Evolutionary conservation across 2,888 invertebrate genomes (phyloP), one percentile per base, ranked within the genome.

Genomic region (Spatulosminthurus flaviceps): DNA sequence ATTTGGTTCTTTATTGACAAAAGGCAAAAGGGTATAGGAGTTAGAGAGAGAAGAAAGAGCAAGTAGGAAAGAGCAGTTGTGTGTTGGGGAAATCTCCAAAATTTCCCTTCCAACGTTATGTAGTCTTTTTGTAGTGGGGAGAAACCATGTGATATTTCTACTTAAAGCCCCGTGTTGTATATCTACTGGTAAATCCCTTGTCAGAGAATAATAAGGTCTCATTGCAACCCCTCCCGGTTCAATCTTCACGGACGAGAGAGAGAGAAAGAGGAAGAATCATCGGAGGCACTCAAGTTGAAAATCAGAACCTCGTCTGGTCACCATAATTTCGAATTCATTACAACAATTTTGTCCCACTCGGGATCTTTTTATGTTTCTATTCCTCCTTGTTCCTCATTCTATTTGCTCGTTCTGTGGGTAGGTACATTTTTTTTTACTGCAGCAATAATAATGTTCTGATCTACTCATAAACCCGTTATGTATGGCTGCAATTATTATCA

Each of bases 291-390:
- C 81, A 81, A 72, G 82, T 82, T 79, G 82, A 83, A 83, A 83
- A 83, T 83, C 82, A 83, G 70, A 82, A 80, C 80, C 80, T 83
- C 81, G 81, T 79, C 76, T 81, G 82, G 83, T 80, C 82, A 82
- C 82, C 79, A 82, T 83, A 83, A 83, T 83, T 83, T 81, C 82
- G 77, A 82, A 83, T 81, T 82, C 82, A 83, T 83, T 82, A 80
- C 79, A 79, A 76, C 77, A 69, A 73, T 80, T 81, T 81, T 80
- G 51, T 70, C 67, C 77, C 67, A 77, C 77, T 67, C 43, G 77
- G 70, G 70, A 67, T 77, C 43, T 77, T 70, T 42, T 70, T 77
- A 67, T 73, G 64, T 43, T 77, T 67, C 72, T 73, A 72, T 78
- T 67, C 72, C n/a, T n/a, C n/a, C 69, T 69, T 64, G 21, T 64